A percentile compares a stretch with the other conserved stretches of the same genome.
These are phyloP conservation scores for Amblyraja radiata DNA, from an alignment of 2,797 vertebrate species.

Conservation along the genomic window DNA sequence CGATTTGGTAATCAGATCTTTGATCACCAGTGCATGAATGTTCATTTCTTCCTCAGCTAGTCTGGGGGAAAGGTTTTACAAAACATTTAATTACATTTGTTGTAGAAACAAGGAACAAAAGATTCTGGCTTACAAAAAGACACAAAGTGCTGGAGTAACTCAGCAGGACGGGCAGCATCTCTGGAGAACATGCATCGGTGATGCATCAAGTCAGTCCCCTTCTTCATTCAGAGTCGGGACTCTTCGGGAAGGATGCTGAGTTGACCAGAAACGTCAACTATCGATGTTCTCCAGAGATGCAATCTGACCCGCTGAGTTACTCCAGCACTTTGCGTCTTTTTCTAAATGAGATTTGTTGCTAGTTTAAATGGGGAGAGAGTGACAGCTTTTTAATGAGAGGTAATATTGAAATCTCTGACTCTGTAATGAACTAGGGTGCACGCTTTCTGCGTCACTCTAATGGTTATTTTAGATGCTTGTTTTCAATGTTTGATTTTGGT, in stretches of 20 bases:
- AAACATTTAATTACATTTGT: no score
- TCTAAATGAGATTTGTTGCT: not conserved
- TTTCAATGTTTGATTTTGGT: not conserved
- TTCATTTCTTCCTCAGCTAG: not conserved
- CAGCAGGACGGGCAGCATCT: not conserved
- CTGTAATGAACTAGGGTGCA: not conserved
- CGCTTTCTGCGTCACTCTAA: not conserved
- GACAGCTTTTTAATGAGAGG: not conserved
- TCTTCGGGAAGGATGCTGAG: no score
- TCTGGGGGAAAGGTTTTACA: not conserved
- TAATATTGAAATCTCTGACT: not conserved
- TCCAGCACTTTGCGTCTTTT: no score
- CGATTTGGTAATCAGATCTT: not conserved
- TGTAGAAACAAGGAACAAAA: no score
- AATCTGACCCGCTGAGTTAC: no score
- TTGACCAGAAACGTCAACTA: no score
- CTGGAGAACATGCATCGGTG: no score
- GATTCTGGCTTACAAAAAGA: no score
- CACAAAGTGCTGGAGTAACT: not conserved
- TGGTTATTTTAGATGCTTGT: not conserved
- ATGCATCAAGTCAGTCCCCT: no score
- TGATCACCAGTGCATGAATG: not conserved
- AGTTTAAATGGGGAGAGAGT: not conserved
- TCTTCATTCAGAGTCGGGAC: no score
- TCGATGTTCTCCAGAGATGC: no score